Percentiles rank a stretch among this genome's conserved stretches.
phyloP scores from a whole-genome alignment of 1,140 invertebrate species.

The Belonocnema kinseyi region DNA sequence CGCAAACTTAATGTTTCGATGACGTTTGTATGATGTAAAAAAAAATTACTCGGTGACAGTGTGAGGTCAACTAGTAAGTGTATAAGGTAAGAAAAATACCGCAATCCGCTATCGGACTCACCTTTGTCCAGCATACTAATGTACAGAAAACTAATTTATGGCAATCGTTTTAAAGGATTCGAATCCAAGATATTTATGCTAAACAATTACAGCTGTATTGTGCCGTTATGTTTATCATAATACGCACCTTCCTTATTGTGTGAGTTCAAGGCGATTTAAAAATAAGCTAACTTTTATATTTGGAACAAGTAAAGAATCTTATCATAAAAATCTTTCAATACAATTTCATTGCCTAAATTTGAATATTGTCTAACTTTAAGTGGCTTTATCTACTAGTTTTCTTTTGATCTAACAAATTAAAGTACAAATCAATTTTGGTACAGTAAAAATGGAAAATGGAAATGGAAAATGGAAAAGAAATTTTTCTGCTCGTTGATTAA shows the following conservation, averaged over 20 bases:
- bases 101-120: slow-evolving; percentile 27
- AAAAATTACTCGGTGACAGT: slow-evolving; percentile 20
- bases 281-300: neutral
- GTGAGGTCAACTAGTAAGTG: slow-evolving; percentile 28
- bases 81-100: slow-evolving; percentile 30
- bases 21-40: slow-evolving; percentile 2
- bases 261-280: slow-evolving; percentile 6
- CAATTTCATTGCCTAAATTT: too few relatives aligned
- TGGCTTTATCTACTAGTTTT: too few relatives aligned
- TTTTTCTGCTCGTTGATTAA: neutral
- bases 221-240: slow-evolving; percentile 15
- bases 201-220: slow-evolving; percentile 19
- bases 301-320: too few relatives aligned
- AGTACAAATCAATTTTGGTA: too few relatives aligned
- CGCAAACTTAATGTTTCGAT: slow-evolving; percentile 18
- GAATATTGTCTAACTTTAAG: too few relatives aligned
- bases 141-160: neutral
- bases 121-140: slow-evolving; percentile 21
- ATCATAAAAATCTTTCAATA: too few relatives aligned
- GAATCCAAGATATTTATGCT: slow-evolving; percentile 22
- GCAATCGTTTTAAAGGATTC: neutral
- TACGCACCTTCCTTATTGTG: neutral
- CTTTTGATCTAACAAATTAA: too few relatives aligned
- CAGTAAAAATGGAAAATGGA: too few relatives aligned
- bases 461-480: too few relatives aligned